Conservation (phyloP, 2,888 invertebrate species). For the Cheilosia scutellata region DNA sequence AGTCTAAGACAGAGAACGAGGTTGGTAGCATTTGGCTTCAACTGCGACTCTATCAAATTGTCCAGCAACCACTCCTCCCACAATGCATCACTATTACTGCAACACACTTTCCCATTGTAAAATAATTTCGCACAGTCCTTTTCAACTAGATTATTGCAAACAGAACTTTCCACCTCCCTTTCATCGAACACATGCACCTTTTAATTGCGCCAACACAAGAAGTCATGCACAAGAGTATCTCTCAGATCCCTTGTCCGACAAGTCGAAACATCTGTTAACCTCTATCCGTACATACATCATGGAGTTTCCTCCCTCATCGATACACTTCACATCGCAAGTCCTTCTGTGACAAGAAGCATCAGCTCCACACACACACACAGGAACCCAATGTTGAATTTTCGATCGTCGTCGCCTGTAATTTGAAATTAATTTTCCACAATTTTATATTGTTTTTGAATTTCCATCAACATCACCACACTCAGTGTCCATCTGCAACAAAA, state of each 20-base stretch:
- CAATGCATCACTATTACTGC: background rate
- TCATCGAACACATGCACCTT: background rate
- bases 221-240: slow-evolving; percentile 2
- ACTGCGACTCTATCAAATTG: too few relatives aligned
- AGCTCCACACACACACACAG: background rate
- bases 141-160: background rate
- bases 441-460: slow-evolving; percentile 71
- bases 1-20: too few relatives aligned
- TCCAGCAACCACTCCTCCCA: too few relatives aligned
- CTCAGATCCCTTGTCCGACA: slow-evolving; percentile 51
- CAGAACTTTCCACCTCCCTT: background rate
- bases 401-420: slow-evolving; percentile 63
- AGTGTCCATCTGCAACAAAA: slow-evolving; percentile 60
- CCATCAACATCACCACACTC: slow-evolving; percentile 56
- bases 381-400: slow-evolving; percentile 31
- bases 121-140: background rate
- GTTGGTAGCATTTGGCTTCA: too few relatives aligned
- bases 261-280: slow-evolving; percentile 64
- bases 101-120: background rate
- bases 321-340: slow-evolving; percentile 6
- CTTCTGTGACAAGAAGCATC: slow-evolving; percentile 18
- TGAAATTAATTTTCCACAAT: slow-evolving; percentile 77
- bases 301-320: background rate
- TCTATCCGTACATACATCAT: slow-evolving; percentile 20
- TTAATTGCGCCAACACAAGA: slow-evolving; percentile 25